phyloP scores from a whole-genome alignment of 2,113 vertebrate species.

The Laticauda colubrina region DNA sequence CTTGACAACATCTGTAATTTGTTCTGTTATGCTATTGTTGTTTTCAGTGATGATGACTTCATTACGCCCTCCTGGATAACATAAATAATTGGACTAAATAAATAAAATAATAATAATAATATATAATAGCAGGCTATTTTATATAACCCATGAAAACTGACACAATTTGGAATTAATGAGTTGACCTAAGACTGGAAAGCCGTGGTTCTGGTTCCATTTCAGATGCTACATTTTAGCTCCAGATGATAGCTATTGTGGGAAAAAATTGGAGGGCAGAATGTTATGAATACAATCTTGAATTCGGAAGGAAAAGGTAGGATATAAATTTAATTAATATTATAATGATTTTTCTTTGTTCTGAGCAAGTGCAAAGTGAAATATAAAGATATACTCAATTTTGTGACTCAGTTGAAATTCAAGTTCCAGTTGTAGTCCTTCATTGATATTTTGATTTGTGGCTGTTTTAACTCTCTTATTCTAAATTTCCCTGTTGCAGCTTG shows the following conservation, averaged over 20 bases:
- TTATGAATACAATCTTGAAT: background rate
- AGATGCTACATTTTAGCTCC: background rate
- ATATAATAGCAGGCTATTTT: background rate
- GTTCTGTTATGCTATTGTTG: constrained; percentile 98
- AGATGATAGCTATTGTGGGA: background rate
- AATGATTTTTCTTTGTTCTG: background rate
- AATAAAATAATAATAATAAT: background rate
- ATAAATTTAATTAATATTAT: background rate
- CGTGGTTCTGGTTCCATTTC: background rate
- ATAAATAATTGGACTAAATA: constrained; percentile 10
- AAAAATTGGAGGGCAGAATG: background rate
- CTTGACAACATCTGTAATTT: constrained; percentile 99
- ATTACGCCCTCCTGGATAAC: constrained; percentile 70
- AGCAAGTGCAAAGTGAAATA: background rate
- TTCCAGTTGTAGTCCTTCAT: background rate
- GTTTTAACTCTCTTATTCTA: background rate
- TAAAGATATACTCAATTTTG: background rate
- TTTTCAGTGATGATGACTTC: constrained; percentile 95
- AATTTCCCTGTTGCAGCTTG: background rate
- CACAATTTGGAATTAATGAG: background rate
- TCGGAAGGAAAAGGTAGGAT: background rate
- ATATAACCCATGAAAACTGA: background rate
- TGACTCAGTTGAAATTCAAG: background rate
- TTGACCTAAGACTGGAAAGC: background rate
- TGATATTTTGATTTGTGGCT: background rate